Percentiles rank a stretch among this genome's conserved stretches.
Evolutionary conservation across 2,113 vertebrate genomes (phyloP).

Genomic region (Amphiprion ocellaris): DNA sequence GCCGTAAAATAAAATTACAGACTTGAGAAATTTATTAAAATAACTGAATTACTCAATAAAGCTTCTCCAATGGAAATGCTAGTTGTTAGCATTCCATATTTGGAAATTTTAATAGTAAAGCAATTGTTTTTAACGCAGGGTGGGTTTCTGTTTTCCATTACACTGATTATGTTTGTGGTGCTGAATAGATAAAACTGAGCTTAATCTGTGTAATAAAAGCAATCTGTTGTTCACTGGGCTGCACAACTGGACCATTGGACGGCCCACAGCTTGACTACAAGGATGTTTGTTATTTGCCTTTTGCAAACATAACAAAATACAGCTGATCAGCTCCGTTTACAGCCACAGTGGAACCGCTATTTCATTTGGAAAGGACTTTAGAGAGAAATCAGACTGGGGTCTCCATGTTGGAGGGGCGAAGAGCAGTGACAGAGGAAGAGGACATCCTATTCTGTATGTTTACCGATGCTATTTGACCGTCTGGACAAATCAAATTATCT

Average conservation of each 20-base stretch:
- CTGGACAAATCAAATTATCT: conserved; percentile 69
- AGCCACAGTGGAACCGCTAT: conserved; percentile 59
- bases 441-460: conserved; percentile 68
- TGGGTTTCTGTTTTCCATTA: conserved; percentile 62
- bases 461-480: conserved; percentile 60
- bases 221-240: conserved; percentile 53
- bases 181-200: conserved; percentile 69
- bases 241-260: conserved; percentile 50
- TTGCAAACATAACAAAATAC: conserved; percentile 72
- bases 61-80: conserved; percentile 30
- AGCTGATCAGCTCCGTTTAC: conserved; percentile 73
- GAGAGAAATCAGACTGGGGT: conserved; percentile 47
- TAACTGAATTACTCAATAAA: conserved; percentile 23
- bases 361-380: conserved; percentile 68
- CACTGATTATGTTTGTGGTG: conserved; percentile 67
- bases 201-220: conserved; percentile 66
- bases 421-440: conserved; percentile 32
- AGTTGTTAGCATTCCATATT: conserved; percentile 39
- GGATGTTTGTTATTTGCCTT: conserved; percentile 73
- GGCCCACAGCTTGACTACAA: conserved; percentile 45
- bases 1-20: conserved; percentile 34
- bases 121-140: conserved; percentile 30
- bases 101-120: conserved; percentile 37
- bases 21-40: conserved; percentile 56
- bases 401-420: conserved; percentile 35